phyloP scores from a whole-genome alignment of 2,888 invertebrate species.

The Macrostomum cliftonense region DNA sequence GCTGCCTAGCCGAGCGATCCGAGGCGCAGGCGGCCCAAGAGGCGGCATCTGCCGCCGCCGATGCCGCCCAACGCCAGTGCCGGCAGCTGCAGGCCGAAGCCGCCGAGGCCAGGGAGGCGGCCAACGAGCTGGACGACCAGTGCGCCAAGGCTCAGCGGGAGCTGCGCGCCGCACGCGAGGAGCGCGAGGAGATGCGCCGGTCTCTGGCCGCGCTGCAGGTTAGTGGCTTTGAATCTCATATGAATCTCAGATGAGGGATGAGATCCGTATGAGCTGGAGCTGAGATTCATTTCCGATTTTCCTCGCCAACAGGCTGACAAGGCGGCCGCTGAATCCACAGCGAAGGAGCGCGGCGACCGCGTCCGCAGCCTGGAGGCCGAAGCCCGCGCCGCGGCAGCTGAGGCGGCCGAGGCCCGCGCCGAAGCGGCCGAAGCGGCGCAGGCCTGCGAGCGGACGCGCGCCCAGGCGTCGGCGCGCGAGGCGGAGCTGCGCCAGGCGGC shows the following conservation, averaged over 20 bases:
- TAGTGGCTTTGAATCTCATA: slow-evolving; percentile 28
- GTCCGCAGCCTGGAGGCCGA: too few relatives aligned
- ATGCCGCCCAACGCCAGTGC: slow-evolving; percentile 29
- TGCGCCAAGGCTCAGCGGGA: slow-evolving; percentile 25
- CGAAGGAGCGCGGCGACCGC: too few relatives aligned
- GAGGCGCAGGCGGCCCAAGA: too few relatives aligned
- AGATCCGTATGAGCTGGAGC: not conserved
- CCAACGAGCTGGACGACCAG: slow-evolving; percentile 33
- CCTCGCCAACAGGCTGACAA: too few relatives aligned
- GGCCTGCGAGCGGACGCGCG: too few relatives aligned
- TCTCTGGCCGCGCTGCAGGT: slow-evolving; percentile 19
- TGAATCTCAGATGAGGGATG: slow-evolving; percentile 20
- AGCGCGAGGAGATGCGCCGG: not conserved
- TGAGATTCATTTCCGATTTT: too few relatives aligned
- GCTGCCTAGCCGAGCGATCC: not conserved
- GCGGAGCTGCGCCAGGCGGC: too few relatives aligned
- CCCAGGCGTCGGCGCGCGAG: too few relatives aligned
- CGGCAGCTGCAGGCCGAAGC: slow-evolving; percentile 36
- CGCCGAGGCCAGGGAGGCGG: slow-evolving; percentile 30
- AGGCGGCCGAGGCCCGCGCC: too few relatives aligned
- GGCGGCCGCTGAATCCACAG: too few relatives aligned
- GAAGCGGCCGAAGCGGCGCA: too few relatives aligned
- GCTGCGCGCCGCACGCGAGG: slow-evolving; percentile 19
- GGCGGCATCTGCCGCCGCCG: slow-evolving; percentile 18
- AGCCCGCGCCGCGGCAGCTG: too few relatives aligned